Base-by-base conservation (phyloP, 2,113 vertebrate genomes). In the Gorsachius goisagi region DNA sequence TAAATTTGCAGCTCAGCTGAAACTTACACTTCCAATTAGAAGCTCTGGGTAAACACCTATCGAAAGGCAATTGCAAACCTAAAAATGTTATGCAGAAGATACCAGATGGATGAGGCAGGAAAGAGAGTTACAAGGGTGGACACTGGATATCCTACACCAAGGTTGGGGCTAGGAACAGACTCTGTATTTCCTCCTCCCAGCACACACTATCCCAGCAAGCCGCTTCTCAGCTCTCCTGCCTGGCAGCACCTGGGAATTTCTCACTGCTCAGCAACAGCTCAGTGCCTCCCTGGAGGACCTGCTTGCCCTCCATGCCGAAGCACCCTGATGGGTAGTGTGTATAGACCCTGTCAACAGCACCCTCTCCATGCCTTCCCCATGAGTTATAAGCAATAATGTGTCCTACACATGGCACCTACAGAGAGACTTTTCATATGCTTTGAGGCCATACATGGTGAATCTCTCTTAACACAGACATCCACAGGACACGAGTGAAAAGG, bases 391-490 rank as follows among this genome's bases (percentile, higher is more conserved):
- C 49, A 41, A 41, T 11, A 22, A 78, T 14, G 39, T 60, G 35
- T 15, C n/a, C 45, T 41, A 50, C 0, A 1, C 9, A 4, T 16
- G 37, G 28, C 80, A 67, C 1, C 2, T 11, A 6, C 26, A 63
- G 16, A 58, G 30, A 35, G 19, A 52, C 30, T 37, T 39, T 49
- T 58, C 63, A 2, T 27, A 5, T 3, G 44, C n/a, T 71, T 45
- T 56, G 49, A 26, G 47, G 30, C 24, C 11, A 4, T 0, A 0
- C 11, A 2, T 0, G 5, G 28, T 16, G 50, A 50, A 33, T 15
- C 30, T 80, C 64, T 81, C 44, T 35, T 45, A 30, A 50, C 22
- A 33, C 15, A 76, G 20, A 45, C 30, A 44, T 50, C 55, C n/a
- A 41, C 1, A n/a, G 52, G 37, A 76, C 71, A 53, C 0, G 0